A percentile compares a stretch with the other conserved stretches of the same genome.
Conservation (phyloP, 2,888 invertebrate genomes). For the Dione juno region DNA sequence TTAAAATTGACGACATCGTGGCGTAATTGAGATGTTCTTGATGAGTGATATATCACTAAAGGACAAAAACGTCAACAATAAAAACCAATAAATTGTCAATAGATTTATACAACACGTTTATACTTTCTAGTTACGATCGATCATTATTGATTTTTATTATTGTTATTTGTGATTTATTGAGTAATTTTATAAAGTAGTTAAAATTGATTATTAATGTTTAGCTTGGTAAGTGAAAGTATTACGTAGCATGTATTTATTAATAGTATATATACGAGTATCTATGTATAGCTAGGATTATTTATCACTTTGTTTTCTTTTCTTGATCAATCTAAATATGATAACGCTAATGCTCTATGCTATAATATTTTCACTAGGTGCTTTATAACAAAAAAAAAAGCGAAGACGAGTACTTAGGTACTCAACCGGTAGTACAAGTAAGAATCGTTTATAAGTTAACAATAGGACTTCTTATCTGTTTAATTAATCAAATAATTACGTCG, state of each 20-base stretch:
- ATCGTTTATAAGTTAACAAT: not conserved
- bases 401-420: not conserved
- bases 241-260: not conserved
- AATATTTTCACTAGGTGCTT: not conserved
- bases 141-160: not conserved
- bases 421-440: not conserved
- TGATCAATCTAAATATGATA: too few relatives aligned
- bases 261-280: not conserved
- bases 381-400: not conserved
- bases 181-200: not conserved
- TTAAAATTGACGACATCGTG: not conserved
- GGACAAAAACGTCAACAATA: too few relatives aligned
- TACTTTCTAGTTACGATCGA: constrained; percentile 2
- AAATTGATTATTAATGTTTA: not conserved
- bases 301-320: too few relatives aligned
- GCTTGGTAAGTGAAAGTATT: not conserved
- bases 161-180: not conserved
- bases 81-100: too few relatives aligned
- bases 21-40: not conserved
- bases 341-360: too few relatives aligned
- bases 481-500: constrained; percentile 27
- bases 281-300: too few relatives aligned
- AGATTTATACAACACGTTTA: not conserved
- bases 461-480: constrained; percentile 22
- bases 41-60: too few relatives aligned